Base-by-base conservation (phyloP, 1,140 invertebrate genomes). In the Luehdorfia chinensis region DNA sequence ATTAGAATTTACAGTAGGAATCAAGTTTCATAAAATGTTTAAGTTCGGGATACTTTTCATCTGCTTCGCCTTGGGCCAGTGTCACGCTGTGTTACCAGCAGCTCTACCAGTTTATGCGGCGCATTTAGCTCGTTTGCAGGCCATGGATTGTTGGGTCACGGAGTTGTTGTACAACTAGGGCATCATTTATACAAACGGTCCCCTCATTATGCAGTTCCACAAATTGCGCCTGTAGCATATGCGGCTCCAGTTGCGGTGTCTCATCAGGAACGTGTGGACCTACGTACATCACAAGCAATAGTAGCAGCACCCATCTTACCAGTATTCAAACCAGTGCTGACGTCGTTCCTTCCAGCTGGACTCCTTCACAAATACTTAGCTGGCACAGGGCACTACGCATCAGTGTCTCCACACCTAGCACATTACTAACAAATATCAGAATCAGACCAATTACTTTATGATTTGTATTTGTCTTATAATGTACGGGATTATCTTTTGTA, bases 201-300 rank as follows among this genome's bases (percentile, higher is more conserved):
- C 0, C 71, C 74, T 7, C 61, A 76, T 43, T 36, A 55, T 5
- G 66, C 70, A 0, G 41, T 48, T 56, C 73, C 56, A 30, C 53
- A 55, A 36, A 27, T 63, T 2, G 59, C 61, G 19, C 58, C 60
- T 4, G 66, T 84, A 12, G 63, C 59, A 18, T 59, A 67, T n/a
- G 37, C 70, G 0, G 59, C 62, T 16, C 70, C 69, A 28, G 66
- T 70, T 8, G 70, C 75, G 7, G 67, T 84, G 0, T 85, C 83
- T 6, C 84, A 85, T 25, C 83, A 86, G 31, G 72, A 80, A 2
- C 66, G 80, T 4, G 43, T 85, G 7, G 77, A 86, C 33, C 43
- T 76, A 1, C 68, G 66, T 18, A 50, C 68, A 23, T 47, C 74
- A 0, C 74, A 77, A 12, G 66, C 67, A 8, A 46, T 77, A n/a